These are phyloP conservation scores for Pseudobourletiella spinata DNA, from an alignment of 1,140 invertebrate species.

Conservation along the genomic window DNA sequence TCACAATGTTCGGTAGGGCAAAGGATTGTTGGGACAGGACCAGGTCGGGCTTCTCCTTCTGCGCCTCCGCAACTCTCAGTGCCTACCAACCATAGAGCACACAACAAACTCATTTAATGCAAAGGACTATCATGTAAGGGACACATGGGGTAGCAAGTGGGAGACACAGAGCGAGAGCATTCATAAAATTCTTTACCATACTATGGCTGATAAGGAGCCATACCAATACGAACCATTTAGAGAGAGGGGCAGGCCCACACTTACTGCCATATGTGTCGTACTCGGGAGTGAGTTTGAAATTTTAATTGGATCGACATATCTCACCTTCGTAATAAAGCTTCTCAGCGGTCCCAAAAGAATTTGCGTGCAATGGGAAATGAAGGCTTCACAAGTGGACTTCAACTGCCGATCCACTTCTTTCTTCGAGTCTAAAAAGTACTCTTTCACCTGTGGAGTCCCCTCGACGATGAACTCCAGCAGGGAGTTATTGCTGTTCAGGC, in stretches of 20 bases:
- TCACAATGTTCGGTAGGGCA: constrained; percentile 43
- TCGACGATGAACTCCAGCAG: constrained; percentile 81
- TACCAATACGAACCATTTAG: too few species aligned
- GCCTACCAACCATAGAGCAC: constrained; percentile 39
- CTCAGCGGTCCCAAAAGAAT: constrained; percentile 63
- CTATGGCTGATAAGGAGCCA: too few species aligned
- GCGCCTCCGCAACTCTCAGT: constrained; percentile 30
- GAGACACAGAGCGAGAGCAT: too few species aligned
- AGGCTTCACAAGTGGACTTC: constrained; percentile 81
- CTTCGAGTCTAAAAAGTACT: constrained; percentile 84
- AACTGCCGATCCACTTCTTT: constrained; percentile 89
- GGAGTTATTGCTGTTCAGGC: constrained; percentile 79
- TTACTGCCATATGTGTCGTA: too few species aligned
- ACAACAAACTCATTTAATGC: background rate
- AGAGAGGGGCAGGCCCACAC: too few species aligned
- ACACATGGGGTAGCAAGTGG: too few species aligned
- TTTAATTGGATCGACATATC: too few species aligned
- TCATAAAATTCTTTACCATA: too few species aligned
- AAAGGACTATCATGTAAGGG: too few species aligned
- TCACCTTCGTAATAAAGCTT: constrained; percentile 63
- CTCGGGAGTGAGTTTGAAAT: too few species aligned
- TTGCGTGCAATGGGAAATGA: constrained; percentile 72
- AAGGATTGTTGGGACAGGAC: constrained; percentile 44
- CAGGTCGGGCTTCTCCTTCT: constrained; percentile 39
- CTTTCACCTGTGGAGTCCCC: constrained; percentile 84